Conservation (phyloP, 1,140 invertebrate genomes). For the Zaprionus nigranus region DNA sequence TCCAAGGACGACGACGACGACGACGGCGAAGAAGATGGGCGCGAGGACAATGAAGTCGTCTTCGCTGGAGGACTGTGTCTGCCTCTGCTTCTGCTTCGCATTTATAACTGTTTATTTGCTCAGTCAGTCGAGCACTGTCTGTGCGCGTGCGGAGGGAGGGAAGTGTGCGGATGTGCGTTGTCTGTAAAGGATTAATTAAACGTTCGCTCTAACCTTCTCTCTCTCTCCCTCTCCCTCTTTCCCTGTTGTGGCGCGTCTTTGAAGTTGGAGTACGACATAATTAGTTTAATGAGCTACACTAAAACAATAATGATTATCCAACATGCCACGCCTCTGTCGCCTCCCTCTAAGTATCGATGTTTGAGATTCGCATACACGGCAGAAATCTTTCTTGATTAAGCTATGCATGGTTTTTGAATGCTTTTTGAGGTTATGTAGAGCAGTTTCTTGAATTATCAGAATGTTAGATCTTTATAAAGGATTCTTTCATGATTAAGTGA, state of each 20-base stretch:
- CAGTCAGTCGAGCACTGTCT: slow-evolving; percentile 24
- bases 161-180: slow-evolving; percentile 21
- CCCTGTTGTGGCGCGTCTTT: slow-evolving; percentile 46
- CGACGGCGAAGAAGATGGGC: not conserved
- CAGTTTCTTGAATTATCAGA: too few species aligned
- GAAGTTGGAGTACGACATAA: slow-evolving; percentile 71
- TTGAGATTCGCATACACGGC: too few species aligned
- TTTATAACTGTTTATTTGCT: slow-evolving; percentile 80
- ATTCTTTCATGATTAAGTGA: too few species aligned
- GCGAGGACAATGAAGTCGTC: slow-evolving; percentile 39
- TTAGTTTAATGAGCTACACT: slow-evolving; percentile 79
- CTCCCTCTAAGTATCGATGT: too few species aligned
- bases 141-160: not conserved
- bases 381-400: too few species aligned
- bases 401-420: too few species aligned
- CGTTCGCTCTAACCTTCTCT: slow-evolving; percentile 20
- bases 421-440: too few species aligned
- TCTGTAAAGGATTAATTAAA: slow-evolving; percentile 79
- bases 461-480: too few species aligned
- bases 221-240: not conserved
- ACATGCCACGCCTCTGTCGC: slow-evolving; percentile 16
- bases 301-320: slow-evolving; percentile 61
- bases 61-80: slow-evolving; percentile 35
- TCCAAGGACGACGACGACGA: slow-evolving; percentile 39
- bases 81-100: slow-evolving; percentile 34